A percentile compares a stretch with the other conserved stretches of the same genome.
phyloP scores from a whole-genome alignment of 2,113 vertebrate species.

The Stomatorhinus ivindoensis region DNA sequence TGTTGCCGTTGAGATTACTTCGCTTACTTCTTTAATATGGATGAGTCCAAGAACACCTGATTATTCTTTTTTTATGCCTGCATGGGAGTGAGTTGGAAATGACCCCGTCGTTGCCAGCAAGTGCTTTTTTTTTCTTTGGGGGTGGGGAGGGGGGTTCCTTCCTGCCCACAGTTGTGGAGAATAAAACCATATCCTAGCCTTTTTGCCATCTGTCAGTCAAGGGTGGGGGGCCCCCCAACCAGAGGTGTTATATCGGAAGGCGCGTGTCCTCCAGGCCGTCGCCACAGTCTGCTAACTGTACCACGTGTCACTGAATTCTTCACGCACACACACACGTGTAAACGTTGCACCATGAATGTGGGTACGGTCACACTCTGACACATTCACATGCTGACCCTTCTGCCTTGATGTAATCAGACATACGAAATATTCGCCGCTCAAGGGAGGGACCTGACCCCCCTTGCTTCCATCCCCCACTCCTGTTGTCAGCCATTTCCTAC shows the following conservation, averaged over 20 bases:
- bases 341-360: background rate
- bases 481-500: background rate
- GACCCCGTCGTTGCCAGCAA: background rate
- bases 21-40: background rate
- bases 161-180: background rate
- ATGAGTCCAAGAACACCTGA: background rate
- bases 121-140: background rate
- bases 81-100: background rate
- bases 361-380: background rate
- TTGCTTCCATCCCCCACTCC: background rate
- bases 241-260: background rate
- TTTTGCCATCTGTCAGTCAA: background rate
- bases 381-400: background rate
- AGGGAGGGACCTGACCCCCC: background rate
- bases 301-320: background rate
- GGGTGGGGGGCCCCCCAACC: background rate
- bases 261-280: background rate
- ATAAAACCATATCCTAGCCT: background rate
- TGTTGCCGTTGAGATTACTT: background rate
- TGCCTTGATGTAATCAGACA: background rate
- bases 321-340: background rate
- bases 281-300: background rate
- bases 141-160: background rate
- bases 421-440: background rate
- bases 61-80: background rate